Percentiles rank a stretch among this genome's conserved stretches.
phyloP scores from a whole-genome alignment of 2,888 invertebrate genomes.

The Conops quadrifasciatus region DNA sequence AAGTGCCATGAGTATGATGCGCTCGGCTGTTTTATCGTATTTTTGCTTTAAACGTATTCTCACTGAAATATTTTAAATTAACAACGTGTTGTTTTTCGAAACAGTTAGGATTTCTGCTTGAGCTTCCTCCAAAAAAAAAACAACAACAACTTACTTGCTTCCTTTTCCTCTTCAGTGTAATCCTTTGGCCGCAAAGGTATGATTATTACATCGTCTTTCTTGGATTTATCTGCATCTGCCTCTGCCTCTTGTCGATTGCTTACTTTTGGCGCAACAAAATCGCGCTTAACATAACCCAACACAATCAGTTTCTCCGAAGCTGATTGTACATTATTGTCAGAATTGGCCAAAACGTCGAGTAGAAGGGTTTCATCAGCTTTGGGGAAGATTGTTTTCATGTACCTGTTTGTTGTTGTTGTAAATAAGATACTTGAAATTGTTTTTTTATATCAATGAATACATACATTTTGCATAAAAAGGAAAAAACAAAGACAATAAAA shows the following conservation, averaged over 20 bases:
- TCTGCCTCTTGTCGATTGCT: conserved; percentile 65
- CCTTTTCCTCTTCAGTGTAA: conserved; percentile 76
- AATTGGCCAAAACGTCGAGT: conserved; percentile 82
- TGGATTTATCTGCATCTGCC: conserved; percentile 43
- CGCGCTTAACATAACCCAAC: conserved; percentile 85
- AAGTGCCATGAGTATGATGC: conserved; percentile 83
- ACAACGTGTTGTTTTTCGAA: too few relatives aligned
- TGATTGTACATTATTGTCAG: conserved; percentile 90
- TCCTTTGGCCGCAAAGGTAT: conserved; percentile 70
- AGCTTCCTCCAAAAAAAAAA: too few relatives aligned
- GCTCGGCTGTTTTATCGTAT: conserved; percentile 80
- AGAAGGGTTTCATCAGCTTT: conserved; percentile 89
- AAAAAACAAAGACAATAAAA: not conserved
- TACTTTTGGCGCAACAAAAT: conserved; percentile 71
- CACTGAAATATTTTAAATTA: conserved; percentile 69
- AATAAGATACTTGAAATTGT: not conserved
- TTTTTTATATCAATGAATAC: not conserved
- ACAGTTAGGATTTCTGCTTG: too few relatives aligned
- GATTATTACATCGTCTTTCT: conserved; percentile 50
- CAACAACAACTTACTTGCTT: conserved; percentile 67
- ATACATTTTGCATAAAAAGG: not conserved
- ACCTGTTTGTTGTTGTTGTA: conserved; percentile 68
- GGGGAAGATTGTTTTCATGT: conserved; percentile 90
- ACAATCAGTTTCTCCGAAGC: conserved; percentile 82
- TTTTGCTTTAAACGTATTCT: conserved; percentile 75